Conservation (phyloP, 2,113 vertebrate species). For the Lichenostomus cassidix region DNA sequence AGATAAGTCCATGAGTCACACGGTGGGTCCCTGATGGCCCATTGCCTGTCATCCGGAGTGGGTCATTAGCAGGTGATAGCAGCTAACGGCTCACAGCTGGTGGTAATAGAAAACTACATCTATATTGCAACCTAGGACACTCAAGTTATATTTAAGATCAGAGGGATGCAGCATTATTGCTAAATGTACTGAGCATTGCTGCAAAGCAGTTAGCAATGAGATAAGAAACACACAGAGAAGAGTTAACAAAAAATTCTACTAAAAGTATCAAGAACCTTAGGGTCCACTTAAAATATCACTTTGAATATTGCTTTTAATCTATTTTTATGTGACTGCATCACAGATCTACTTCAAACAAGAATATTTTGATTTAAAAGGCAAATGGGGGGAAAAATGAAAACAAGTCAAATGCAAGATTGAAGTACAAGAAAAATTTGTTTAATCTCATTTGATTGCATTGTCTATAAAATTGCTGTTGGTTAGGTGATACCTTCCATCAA, state of each 20-base stretch:
- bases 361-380: slow-evolving; percentile 15
- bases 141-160: neutral
- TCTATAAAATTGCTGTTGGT: neutral
- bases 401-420: slow-evolving; percentile 6
- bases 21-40: too few species aligned
- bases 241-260: neutral
- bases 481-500: neutral
- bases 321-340: neutral
- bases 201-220: neutral
- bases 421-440: neutral
- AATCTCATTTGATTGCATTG: neutral
- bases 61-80: too few species aligned
- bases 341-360: neutral
- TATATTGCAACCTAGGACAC: too few species aligned
- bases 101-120: too few species aligned
- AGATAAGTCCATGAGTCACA: too few species aligned
- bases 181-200: neutral
- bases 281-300: slow-evolving; percentile 25
- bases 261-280: neutral
- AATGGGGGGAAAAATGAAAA: neutral
- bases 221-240: neutral
- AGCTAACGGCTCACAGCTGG: too few species aligned
- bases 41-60: too few species aligned
- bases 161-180: neutral
- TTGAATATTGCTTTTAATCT: neutral